Base-by-base conservation (phyloP, 2,797 vertebrate genomes). In the Craterocephalus amniculus region DNA sequence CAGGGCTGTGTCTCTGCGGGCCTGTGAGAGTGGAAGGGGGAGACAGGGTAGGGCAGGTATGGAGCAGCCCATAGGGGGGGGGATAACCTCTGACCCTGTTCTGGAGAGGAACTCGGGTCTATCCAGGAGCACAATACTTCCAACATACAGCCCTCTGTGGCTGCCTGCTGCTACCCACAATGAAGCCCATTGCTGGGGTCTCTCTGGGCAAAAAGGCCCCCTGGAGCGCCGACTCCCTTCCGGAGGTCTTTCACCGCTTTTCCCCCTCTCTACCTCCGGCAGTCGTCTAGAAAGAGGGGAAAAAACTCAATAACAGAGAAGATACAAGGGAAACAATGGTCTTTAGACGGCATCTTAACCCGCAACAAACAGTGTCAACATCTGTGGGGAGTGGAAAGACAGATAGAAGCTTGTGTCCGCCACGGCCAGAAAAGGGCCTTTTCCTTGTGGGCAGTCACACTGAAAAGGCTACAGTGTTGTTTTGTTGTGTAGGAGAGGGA, bases 111-210 rank as follows among this genome's bases (percentile, higher is more conserved):
- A 88, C 90, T 52, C 40, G 57, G 91, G 83, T 87, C 88, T 87
- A 80, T 89, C 90, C 76, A 87, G 88, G 92, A 90, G 83, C 94
- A 97, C 95, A 97, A 97, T 97, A 92, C 94, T 90, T 67, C 86
- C 88, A 89, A 92, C 93, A 92, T 89, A 63, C 91, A 92, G 92
- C 93, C 86, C 81, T 91, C 84, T 70, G 87, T 89, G 91, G 94
- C 95, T 95, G 95, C 97, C 97, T 96, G 96, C 97, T 98, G 97
- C 93, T 96, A 85, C 11, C 91, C 91, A 97, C 95, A 98, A 98
- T 94, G 89, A 93, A 89, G 85, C 40, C 62, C 73, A 83, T 94
- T 94, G 93, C 93, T 56, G 40, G 87, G 87, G 94, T 92, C 90
- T 87, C 94, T 91, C 93, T 84, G 92, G 80, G 92, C 92, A 94